Percentiles rank a stretch among this genome's conserved stretches.
Conservation (phyloP, 2,797 vertebrate species). For the Bucorvus abyssinicus region DNA sequence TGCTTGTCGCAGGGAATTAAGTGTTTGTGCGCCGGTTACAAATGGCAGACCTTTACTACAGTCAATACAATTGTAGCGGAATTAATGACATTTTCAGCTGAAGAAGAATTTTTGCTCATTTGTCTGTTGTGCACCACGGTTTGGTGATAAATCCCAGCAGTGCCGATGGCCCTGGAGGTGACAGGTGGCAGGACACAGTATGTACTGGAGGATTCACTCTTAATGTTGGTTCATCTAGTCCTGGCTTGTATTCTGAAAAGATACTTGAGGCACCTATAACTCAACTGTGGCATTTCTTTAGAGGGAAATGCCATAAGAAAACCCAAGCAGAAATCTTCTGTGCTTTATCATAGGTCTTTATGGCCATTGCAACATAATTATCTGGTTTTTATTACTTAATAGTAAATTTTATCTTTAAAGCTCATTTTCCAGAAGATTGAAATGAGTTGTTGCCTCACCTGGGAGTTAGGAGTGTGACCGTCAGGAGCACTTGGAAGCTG, state of each 20-base stretch:
- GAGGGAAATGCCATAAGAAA: not conserved
- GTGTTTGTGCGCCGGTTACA: not conserved
- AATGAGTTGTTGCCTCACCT: not conserved
- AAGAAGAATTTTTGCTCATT: not conserved
- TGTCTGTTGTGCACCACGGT: not conserved
- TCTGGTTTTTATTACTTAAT: not conserved
- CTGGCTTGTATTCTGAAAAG: not conserved
- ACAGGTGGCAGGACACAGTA: not conserved
- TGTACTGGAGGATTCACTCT: not conserved
- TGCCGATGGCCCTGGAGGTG: not conserved
- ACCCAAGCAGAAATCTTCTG: not conserved
- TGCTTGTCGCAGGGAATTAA: not conserved
- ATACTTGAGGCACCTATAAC: not conserved
- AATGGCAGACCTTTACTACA: not conserved
- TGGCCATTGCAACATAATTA: constrained; percentile 1
- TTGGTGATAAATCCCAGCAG: not conserved
- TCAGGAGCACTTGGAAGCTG: not conserved
- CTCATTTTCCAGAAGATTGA: constrained; percentile 10
- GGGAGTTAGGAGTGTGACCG: not conserved
- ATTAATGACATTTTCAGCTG: constrained; percentile 7
- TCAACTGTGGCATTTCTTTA: not conserved
- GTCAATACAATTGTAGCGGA: not conserved
- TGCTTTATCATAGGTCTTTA: not conserved
- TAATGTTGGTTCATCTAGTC: not conserved
- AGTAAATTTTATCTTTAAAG: constrained; percentile 46